A percentile compares a stretch with the other conserved stretches of the same genome.
These are phyloP conservation scores for Bombus difficillimus DNA, from an alignment of 1,140 invertebrate species.

Conservation along the genomic window DNA sequence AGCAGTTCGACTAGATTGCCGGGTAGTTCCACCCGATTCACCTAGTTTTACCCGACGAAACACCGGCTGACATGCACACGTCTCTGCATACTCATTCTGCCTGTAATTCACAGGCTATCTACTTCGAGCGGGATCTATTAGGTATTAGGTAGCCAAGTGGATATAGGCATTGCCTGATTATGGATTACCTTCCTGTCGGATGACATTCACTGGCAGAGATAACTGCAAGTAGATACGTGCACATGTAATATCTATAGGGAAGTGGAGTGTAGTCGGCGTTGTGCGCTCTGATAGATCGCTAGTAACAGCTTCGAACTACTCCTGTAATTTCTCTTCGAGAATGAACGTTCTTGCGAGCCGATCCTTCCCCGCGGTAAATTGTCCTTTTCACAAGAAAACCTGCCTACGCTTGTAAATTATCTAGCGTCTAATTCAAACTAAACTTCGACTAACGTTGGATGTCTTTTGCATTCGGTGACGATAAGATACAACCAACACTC, in stretches of 20 bases:
- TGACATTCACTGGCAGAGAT: slow-evolving; percentile 62
- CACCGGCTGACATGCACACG: slow-evolving; percentile 34
- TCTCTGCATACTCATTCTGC: slow-evolving; percentile 45
- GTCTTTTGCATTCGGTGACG: no score
- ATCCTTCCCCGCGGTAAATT: background rate
- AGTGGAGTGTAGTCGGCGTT: slow-evolving; percentile 37
- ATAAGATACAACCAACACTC: no score
- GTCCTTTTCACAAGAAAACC: background rate
- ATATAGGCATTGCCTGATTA: slow-evolving; percentile 64
- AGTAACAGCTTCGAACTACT: slow-evolving; percentile 34
- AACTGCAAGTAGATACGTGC: slow-evolving; percentile 55
- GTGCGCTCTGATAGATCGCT: slow-evolving; percentile 24
- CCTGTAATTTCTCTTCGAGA: slow-evolving; percentile 1
- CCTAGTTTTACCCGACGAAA: slow-evolving; percentile 37
- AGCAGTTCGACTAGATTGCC: background rate
- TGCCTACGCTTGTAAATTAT: background rate
- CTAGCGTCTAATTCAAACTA: background rate
- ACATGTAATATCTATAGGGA: slow-evolving; percentile 53
- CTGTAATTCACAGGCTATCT: slow-evolving; percentile 50
- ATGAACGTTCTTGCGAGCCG: background rate
- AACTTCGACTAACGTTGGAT: background rate
- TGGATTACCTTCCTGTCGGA: slow-evolving; percentile 64
- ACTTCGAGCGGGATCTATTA: slow-evolving; percentile 55
- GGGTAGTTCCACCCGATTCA: slow-evolving; percentile 28
- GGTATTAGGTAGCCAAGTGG: slow-evolving; percentile 54